Evolutionary conservation across 2,797 vertebrate genomes (phyloP).

Genomic region (Lacerta agilis): DNA sequence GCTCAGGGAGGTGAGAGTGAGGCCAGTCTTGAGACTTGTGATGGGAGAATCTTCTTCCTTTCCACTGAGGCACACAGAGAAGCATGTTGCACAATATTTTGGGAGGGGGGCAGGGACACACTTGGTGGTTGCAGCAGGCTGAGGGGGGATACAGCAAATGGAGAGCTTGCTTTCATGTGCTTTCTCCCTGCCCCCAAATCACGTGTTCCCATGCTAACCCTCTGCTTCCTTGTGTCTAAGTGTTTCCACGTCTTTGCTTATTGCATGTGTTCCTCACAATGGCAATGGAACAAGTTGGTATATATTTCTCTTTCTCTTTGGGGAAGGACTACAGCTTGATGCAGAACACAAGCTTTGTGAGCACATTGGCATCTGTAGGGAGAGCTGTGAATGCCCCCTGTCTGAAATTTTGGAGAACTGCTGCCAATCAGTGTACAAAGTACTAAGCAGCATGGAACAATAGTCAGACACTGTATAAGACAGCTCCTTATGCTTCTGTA

Average conservation of each 20-base stretch:
- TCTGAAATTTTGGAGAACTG: too few species aligned
- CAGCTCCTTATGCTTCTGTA: too few species aligned
- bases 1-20: slow-evolving; percentile 81
- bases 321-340: too few species aligned
- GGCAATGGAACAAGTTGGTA: slow-evolving; percentile 7
- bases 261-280: slow-evolving; percentile 43
- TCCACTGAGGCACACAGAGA: not conserved
- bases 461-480: too few species aligned
- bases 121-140: slow-evolving; percentile 10
- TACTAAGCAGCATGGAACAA: too few species aligned
- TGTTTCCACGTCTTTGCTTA: slow-evolving; percentile 49
- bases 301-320: too few species aligned
- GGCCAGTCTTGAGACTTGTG: slow-evolving; percentile 24
- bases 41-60: slow-evolving; percentile 35
- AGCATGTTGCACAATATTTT: slow-evolving; percentile 1
- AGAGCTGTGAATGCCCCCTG: too few species aligned
- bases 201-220: slow-evolving; percentile 40
- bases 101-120: not conserved
- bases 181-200: slow-evolving; percentile 44
- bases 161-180: slow-evolving; percentile 50
- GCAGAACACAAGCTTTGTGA: not conserved
- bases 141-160: slow-evolving; percentile 35
- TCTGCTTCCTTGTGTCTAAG: slow-evolving; percentile 45
- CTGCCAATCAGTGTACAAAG: too few species aligned
- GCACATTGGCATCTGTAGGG: too few species aligned